Conservation (phyloP, 2,888 invertebrate species). For the Patella pellucida region DNA sequence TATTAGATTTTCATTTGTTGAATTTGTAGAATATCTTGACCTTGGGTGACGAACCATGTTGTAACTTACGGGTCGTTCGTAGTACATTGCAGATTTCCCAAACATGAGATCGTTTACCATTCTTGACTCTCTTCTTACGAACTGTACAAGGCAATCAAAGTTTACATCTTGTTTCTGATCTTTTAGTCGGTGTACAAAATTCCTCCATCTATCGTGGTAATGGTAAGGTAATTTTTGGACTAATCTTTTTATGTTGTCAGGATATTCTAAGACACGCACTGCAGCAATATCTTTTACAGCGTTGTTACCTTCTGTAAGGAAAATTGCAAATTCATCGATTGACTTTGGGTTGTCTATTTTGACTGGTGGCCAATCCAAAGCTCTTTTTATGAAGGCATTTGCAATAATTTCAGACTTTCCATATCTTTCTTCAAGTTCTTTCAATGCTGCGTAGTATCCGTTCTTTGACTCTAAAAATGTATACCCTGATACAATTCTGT, state of each 20-base stretch:
- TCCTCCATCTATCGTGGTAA: constrained; percentile 22
- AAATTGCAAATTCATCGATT: constrained; percentile 12
- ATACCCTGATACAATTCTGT: constrained; percentile 12
- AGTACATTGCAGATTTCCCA: not conserved
- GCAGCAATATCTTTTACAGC: constrained; percentile 16
- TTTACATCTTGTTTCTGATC: not conserved
- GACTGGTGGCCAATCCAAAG: constrained; percentile 24
- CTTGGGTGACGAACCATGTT: too few species aligned
- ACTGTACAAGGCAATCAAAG: constrained; percentile 21
- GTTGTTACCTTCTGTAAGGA: constrained; percentile 17
- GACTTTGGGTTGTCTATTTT: constrained; percentile 18
- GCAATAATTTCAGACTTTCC: constrained; percentile 13
- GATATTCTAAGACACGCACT: constrained; percentile 14
- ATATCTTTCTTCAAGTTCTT: constrained; percentile 15
- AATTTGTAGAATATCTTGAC: too few species aligned
- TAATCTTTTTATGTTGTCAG: constrained; percentile 20
- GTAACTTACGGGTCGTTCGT: too few species aligned
- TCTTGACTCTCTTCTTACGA: constrained; percentile 26
- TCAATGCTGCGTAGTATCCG: constrained; percentile 13
- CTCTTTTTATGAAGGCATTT: constrained; percentile 15
- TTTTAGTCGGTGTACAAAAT: constrained; percentile 10
- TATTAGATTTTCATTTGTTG: too few species aligned
- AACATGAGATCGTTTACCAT: constrained; percentile 23
- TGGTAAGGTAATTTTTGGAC: constrained; percentile 12
- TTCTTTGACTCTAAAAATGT: constrained; percentile 1